Conservation (phyloP, 2,888 invertebrate genomes). For the Hirtodrosophila duncani region DNA sequence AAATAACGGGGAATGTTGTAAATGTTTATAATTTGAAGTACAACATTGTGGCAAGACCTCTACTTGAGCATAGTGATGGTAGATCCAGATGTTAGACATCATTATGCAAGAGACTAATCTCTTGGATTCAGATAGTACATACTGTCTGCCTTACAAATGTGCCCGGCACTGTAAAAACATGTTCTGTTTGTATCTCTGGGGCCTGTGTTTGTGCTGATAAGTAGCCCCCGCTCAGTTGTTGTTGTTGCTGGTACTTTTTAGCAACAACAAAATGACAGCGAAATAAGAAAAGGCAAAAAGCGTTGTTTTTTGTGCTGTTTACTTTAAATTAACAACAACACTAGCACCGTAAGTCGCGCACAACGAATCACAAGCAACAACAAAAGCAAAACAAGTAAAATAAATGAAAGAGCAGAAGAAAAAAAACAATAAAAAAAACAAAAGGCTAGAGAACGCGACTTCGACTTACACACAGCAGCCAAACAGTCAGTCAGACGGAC, state of each 20-base stretch:
- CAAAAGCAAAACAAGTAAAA: slow-evolving; percentile 41
- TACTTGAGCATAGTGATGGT: too few species aligned
- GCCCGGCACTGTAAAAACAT: too few species aligned
- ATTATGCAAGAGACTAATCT: too few species aligned
- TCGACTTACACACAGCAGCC: slow-evolving; percentile 67
- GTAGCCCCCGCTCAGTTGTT: slow-evolving; percentile 3
- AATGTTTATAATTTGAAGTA: too few species aligned
- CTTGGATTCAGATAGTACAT: too few species aligned
- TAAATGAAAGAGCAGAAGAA: slow-evolving; percentile 41
- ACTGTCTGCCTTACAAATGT: too few species aligned
- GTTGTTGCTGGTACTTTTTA: slow-evolving; percentile 26
- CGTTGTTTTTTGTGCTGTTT: too few species aligned
- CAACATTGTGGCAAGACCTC: too few species aligned
- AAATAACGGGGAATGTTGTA: too few species aligned
- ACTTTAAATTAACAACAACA: slow-evolving; percentile 44
- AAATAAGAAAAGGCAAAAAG: slow-evolving; percentile 52
- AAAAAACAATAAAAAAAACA: slow-evolving; percentile 13
- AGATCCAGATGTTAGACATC: too few species aligned
- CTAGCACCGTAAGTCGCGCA: slow-evolving; percentile 26
- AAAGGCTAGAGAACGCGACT: slow-evolving; percentile 59
- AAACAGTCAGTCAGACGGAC: slow-evolving; percentile 52
- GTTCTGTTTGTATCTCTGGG: too few species aligned
- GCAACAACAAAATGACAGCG: slow-evolving; percentile 37
- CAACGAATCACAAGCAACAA: slow-evolving; percentile 18
- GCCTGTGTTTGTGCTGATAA: slow-evolving; percentile 18